Evolutionary conservation across 2,797 vertebrate genomes (phyloP).

Genomic region (Melopsittacus undulatus): DNA sequence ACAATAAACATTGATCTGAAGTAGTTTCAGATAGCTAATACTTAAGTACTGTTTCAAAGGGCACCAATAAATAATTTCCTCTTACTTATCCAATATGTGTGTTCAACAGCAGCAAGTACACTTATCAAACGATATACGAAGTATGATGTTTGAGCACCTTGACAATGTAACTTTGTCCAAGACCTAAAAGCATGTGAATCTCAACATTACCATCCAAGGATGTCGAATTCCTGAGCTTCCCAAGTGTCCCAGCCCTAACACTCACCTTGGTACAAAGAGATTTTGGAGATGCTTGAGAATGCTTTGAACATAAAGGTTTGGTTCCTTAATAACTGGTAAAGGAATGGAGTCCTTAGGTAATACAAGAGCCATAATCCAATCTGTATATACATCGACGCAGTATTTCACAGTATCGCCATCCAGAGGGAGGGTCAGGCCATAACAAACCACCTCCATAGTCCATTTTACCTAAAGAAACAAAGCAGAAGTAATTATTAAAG

Average conservation of each 20-base stretch:
- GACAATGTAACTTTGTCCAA: background rate
- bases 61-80: background rate
- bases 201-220: background rate
- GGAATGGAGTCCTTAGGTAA: conserved; percentile 89
- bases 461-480: conserved; percentile 88
- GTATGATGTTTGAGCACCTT: background rate
- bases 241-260: background rate
- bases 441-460: conserved; percentile 96
- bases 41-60: background rate
- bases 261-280: conserved; percentile 93
- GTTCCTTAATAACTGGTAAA: conserved; percentile 89
- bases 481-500: background rate
- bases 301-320: conserved; percentile 90
- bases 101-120: background rate
- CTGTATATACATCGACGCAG: conserved; percentile 93
- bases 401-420: conserved; percentile 91
- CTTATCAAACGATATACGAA: background rate
- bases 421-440: conserved; percentile 89
- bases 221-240: background rate
- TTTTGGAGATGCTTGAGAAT: conserved; percentile 92
- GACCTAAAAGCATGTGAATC: background rate
- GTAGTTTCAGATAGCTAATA: background rate
- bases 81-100: background rate
- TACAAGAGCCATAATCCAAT: conserved; percentile 93
- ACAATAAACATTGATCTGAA: background rate